Evolutionary conservation across 2,888 invertebrate species (phyloP), one percentile per base, ranked within the genome.

Genomic region (Agrilus cyanescens): DNA sequence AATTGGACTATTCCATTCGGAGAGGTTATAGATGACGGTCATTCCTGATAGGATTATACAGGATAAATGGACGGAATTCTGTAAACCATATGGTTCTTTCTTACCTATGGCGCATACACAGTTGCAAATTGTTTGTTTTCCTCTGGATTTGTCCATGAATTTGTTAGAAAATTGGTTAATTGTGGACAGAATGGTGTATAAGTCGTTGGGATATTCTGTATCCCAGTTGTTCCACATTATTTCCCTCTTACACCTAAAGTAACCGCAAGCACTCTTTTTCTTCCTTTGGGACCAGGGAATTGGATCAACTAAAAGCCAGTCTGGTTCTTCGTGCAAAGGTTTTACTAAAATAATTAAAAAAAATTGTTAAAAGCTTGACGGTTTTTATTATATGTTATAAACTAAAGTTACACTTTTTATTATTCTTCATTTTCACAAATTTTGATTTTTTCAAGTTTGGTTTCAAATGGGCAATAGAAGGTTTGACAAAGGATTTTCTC

Each of bases 141-240:
- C 81, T 4, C 80, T 72, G 36, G 71, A 60, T 2, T 57, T 54
- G 12, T 61, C 58, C 0, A 67, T 63, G 57, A 84, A 84, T 48
- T 69, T 70, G 0, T 59, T 53, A 30, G 78, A 76, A 40, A 69
- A 61, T 3, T 80, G 79, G 63, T 81, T 79, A 12, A 82, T 55
- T 29, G 71, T 72, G 1, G 82, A 81, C 74, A 79, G 76, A 1
- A 85, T 61, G 0, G 83, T 81, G 66, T 70, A 83, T 1, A 85
- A 61, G 46, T 79, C 80, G 2, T 76, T 74, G 3, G 75, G 72
- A 50, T 80, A 78, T 57, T 84, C 82, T 2, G 82, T 72, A 47
- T 81, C 76, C 73, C 76, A 85, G 40, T 77, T 69, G 53, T 78
- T 78, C 79, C 80, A 80, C 58, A 69, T 54, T 30, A 53, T 51